Evolutionary conservation across 2,113 vertebrate species (phyloP), one percentile per base, ranked within the genome.

Genomic region (Cyphomyrus discorhynchus): DNA sequence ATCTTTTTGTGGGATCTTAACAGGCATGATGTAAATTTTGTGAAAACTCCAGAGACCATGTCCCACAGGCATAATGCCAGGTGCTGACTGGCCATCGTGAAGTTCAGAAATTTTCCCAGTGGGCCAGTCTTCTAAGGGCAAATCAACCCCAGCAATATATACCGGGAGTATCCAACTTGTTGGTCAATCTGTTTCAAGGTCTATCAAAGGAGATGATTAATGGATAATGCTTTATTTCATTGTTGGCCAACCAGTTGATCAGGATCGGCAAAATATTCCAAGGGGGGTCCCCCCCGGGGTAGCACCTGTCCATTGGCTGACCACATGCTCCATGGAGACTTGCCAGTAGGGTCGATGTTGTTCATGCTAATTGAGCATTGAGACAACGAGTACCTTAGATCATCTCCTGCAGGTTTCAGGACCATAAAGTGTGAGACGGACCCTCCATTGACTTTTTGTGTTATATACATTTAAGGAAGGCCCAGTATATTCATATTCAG

Each of bases 301-400:
- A 88, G 89, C 92, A 92, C 93, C 94, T 45, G 19, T 11, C 35
- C 5, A 21, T 1, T 91, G 92, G 77, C 90, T 92, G 93, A 91
- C 93, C 93, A 90, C 91, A 93, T 91, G 70, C 91, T 89, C 90
- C 92, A 92, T 92, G 89, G 93, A 86, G 93, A 89, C 94, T 93
- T 91, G 91, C 93, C 92, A 1, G 11, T 93, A 89, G 47, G 89
- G 86, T 89, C 42, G 52, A 93, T 94, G 92, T 91, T 93, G 90
- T 94, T 94, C 91, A 93, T 82, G 89, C 89, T 94, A 94, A 95
- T 95, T 93, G 94, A 82, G 47, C 92, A 62, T 58, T 92, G 88
- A 87, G 84, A 92, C 89, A 91, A 93, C 90, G 88, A 83, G 47
- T 27, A 56, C 24, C 56, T 88, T 89, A 13, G 46, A 92, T 91